These are phyloP conservation scores for Neoitamus cyanurus DNA, from an alignment of 2,888 invertebrate genomes.

Conservation along the genomic window DNA sequence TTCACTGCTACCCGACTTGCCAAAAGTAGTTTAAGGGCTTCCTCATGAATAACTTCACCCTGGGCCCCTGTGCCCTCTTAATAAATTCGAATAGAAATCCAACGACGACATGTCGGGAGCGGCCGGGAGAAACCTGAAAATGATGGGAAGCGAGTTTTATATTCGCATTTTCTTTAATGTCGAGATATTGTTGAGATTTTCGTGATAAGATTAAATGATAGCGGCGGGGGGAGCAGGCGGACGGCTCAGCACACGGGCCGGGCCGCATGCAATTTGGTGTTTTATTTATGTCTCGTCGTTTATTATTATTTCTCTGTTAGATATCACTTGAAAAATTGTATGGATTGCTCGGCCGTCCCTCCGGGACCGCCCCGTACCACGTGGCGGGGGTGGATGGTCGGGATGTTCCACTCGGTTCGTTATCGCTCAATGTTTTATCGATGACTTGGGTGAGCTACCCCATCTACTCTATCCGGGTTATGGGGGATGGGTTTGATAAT, in stretches of 20 bases:
- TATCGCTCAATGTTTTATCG: slow-evolving; percentile 39
- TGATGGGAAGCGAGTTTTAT: slow-evolving; percentile 37
- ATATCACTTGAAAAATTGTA: slow-evolving; percentile 41
- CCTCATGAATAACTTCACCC: slow-evolving; percentile 46
- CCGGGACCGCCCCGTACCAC: not conserved
- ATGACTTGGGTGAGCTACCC: slow-evolving; percentile 6
- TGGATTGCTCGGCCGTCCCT: not conserved
- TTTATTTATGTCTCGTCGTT: slow-evolving; percentile 42
- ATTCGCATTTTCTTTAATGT: slow-evolving; percentile 42
- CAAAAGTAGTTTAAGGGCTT: slow-evolving; percentile 55
- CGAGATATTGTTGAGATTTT: slow-evolving; percentile 46
- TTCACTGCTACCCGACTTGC: slow-evolving; percentile 53
- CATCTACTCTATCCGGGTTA: not conserved
- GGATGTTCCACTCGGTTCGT: slow-evolving; percentile 3
- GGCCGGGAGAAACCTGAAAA: not conserved
- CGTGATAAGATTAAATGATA: slow-evolving; percentile 43
- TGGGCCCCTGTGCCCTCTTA: slow-evolving; percentile 15
- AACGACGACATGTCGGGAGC: not conserved
- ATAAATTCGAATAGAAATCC: slow-evolving; percentile 39
- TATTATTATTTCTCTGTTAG: slow-evolving; percentile 43
- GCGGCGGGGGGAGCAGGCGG: not conserved
- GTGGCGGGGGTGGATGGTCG: not conserved
- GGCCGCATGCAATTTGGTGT: slow-evolving; percentile 34
- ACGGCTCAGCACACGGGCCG: not conserved
- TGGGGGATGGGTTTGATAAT: not conserved